Evolutionary conservation across 2,113 vertebrate species (phyloP).

Genomic region (Saguinus midas): DNA sequence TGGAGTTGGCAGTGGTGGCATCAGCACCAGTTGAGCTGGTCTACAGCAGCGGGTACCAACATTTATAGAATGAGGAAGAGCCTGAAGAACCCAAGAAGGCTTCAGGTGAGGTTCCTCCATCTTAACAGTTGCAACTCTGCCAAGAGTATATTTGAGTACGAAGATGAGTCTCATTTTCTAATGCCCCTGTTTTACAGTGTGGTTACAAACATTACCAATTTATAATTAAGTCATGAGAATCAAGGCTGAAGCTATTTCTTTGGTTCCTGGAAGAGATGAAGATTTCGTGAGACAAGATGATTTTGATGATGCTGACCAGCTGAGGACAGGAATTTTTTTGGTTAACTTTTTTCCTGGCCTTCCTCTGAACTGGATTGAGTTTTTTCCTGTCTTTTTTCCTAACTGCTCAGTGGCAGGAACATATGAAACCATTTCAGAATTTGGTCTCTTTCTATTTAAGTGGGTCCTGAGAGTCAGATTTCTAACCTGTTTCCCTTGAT

Average conservation of each 20-base stretch:
- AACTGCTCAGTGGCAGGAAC: constrained; percentile 95
- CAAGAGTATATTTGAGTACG: constrained; percentile 87
- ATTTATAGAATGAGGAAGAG: not conserved
- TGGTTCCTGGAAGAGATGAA: constrained; percentile 91
- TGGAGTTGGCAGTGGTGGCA: not conserved
- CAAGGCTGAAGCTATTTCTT: constrained; percentile 89
- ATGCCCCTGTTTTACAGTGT: constrained; percentile 95
- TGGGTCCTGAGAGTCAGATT: constrained; percentile 96
- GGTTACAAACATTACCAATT: constrained; percentile 90
- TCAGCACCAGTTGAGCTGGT: not conserved
- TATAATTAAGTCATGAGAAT: constrained; percentile 94
- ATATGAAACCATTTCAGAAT: constrained; percentile 94
- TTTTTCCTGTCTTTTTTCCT: constrained; percentile 96
- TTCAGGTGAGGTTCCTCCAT: not conserved
- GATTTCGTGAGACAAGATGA: constrained; percentile 93
- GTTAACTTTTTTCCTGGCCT: constrained; percentile 96
- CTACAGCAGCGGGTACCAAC: not conserved
- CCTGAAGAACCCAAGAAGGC: not conserved
- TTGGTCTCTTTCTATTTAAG: constrained; percentile 94
- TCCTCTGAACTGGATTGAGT: constrained; percentile 96
- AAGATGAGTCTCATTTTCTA: constrained; percentile 91
- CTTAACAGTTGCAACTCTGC: not conserved
- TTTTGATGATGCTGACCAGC: constrained; percentile 93
- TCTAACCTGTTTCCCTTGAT: constrained; percentile 94
- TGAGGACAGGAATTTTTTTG: constrained; percentile 97